Percentiles rank a stretch among this genome's conserved stretches.
phyloP scores from a whole-genome alignment of 2,113 vertebrate species.

The Lanius ludovicianus region DNA sequence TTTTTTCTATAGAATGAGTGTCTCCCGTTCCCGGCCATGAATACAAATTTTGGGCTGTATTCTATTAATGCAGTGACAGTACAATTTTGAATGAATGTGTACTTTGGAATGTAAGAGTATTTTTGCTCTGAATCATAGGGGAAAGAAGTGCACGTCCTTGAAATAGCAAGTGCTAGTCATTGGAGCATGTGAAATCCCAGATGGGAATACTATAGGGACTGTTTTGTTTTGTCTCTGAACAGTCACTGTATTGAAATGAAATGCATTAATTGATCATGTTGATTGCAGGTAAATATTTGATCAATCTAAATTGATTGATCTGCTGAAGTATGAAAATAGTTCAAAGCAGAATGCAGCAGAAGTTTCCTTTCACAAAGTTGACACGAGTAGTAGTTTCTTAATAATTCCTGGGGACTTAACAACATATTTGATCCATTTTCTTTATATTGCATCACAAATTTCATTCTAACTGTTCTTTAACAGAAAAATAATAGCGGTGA shows the following conservation, averaged over 20 bases:
- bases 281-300: neutral
- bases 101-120: neutral
- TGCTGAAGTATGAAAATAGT: neutral
- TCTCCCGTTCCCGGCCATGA: fast-evolving
- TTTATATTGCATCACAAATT: neutral
- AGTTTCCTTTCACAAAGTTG: neutral
- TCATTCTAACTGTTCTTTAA: neutral
- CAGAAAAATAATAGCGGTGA: neutral
- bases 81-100: neutral
- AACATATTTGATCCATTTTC: neutral
- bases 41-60: neutral
- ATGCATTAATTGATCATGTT: neutral
- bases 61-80: neutral
- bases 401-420: neutral
- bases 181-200: neutral
- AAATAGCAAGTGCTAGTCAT: neutral
- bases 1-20: neutral
- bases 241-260: neutral
- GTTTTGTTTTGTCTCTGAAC: neutral
- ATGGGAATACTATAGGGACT: neutral
- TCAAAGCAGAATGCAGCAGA: neutral
- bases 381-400: neutral
- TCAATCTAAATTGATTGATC: neutral
- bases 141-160: neutral
- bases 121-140: neutral